phyloP scores from a whole-genome alignment of 1,140 invertebrate species.

The Sipha flava region DNA sequence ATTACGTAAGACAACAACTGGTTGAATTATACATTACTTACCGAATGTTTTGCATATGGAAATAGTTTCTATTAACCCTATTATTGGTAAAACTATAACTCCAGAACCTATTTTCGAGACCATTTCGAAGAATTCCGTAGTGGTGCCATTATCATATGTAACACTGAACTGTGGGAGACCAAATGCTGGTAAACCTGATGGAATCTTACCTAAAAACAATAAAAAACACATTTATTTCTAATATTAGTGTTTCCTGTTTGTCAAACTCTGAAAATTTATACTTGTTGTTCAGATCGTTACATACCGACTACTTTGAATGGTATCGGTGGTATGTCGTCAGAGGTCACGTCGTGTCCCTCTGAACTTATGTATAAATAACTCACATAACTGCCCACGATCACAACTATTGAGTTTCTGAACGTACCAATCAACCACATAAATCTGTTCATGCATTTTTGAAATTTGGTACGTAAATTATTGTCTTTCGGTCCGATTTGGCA shows the following conservation, averaged over 20 bases:
- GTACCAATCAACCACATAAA: conserved; percentile 48
- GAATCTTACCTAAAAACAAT: conserved; percentile 50
- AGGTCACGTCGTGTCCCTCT: conserved; percentile 35
- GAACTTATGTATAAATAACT: conserved; percentile 48
- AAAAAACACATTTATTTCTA: not conserved
- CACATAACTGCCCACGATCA: conserved; percentile 50
- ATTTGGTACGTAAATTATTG: conserved; percentile 44
- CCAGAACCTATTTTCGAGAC: conserved; percentile 63
- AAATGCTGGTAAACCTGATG: conserved; percentile 58
- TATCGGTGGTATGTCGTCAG: not conserved
- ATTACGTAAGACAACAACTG: not conserved
- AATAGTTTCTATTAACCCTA: conserved; percentile 74
- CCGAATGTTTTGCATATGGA: conserved; percentile 73
- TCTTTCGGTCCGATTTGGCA: conserved; percentile 49
- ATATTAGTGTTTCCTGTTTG: too few species aligned
- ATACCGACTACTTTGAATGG: conserved; percentile 20
- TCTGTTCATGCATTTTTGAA: conserved; percentile 46
- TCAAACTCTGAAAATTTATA: too few species aligned
- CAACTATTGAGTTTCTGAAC: conserved; percentile 48
- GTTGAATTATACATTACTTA: not conserved
- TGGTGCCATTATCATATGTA: conserved; percentile 45
- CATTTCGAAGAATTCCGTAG: conserved; percentile 56
- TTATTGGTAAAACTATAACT: conserved; percentile 66
- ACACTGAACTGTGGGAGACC: conserved; percentile 54
- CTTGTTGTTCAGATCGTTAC: not conserved